Percentiles rank a stretch among this genome's conserved stretches.
phyloP scores from a whole-genome alignment of 92 coral and sea anemone species.

The Phenganax stokvisi region DNA sequence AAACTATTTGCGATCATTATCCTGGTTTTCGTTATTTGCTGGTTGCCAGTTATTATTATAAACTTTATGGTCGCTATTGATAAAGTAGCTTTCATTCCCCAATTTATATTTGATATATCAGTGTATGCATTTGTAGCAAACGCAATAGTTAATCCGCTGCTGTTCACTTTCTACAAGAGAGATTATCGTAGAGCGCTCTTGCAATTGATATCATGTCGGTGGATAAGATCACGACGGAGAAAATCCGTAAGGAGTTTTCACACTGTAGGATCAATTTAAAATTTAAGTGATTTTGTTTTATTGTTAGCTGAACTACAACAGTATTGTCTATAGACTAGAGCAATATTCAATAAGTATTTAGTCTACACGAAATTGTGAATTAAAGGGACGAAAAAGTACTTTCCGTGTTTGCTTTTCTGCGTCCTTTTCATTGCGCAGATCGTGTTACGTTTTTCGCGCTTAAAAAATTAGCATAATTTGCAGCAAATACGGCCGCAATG shows the following conservation, averaged over 20 bases:
- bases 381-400: too few relatives aligned
- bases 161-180: slow-evolving; percentile 74
- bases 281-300: neutral
- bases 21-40: slow-evolving; percentile 66
- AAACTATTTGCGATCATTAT: slow-evolving; percentile 76
- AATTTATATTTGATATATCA: slow-evolving; percentile 51
- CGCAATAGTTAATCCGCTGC: slow-evolving; percentile 72
- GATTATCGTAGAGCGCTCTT: slow-evolving; percentile 68
- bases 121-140: slow-evolving; percentile 82
- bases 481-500: too few relatives aligned
- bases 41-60: slow-evolving; percentile 78
- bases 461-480: too few relatives aligned
- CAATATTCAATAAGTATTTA: too few relatives aligned
- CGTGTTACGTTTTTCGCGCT: too few relatives aligned
- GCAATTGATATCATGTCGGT: slow-evolving; percentile 8
- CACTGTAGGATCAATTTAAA: neutral
- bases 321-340: too few relatives aligned
- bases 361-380: too few relatives aligned
- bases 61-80: slow-evolving; percentile 67
- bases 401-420: too few relatives aligned
- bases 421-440: too few relatives aligned
- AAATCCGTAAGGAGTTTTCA: neutral
- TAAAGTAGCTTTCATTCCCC: slow-evolving; percentile 50
- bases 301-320: neutral
- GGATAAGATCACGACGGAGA: neutral